A percentile compares a stretch with the other conserved stretches of the same genome.
Evolutionary conservation across 2,113 vertebrate genomes (phyloP).

Genomic region (Dinomys branickii): DNA sequence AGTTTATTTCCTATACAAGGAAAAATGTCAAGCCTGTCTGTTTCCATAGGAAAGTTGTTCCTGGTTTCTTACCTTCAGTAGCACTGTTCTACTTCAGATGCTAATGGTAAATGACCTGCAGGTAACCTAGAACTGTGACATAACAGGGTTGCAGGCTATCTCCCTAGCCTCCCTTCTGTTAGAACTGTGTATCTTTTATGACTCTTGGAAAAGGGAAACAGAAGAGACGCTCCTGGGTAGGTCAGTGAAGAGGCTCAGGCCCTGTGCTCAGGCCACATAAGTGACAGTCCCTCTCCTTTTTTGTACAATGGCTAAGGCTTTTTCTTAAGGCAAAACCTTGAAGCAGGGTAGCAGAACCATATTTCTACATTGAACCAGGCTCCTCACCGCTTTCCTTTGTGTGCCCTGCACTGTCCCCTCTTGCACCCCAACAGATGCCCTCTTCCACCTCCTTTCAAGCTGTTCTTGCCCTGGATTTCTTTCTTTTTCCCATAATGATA

Average conservation of each 20-base stretch:
- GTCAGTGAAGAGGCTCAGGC: background rate
- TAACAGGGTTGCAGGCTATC: background rate
- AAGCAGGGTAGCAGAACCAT: background rate
- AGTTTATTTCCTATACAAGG: background rate
- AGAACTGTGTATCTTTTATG: background rate
- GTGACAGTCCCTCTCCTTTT: background rate
- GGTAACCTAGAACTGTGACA: conserved; percentile 15
- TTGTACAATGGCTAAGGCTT: background rate
- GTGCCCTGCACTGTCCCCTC: background rate
- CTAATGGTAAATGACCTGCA: conserved; percentile 18
- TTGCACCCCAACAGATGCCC: accelerated
- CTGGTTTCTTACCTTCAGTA: conserved; percentile 14
- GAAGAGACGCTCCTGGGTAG: background rate
- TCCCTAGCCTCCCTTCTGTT: background rate
- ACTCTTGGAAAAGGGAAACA: conserved; percentile 35
- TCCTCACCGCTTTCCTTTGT: background rate
- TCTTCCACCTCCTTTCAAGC: background rate
- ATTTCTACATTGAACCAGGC: background rate
- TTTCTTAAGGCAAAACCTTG: background rate
- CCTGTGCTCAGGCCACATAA: background rate
- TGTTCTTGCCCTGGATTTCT: background rate
- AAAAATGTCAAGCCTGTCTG: background rate
- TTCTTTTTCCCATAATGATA: conserved; percentile 17
- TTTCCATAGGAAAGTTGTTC: background rate
- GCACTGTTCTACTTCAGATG: background rate